Percentiles rank a stretch among this genome's conserved stretches.
Conservation (phyloP, 2,888 invertebrate genomes). For the Pomacea canaliculata region DNA sequence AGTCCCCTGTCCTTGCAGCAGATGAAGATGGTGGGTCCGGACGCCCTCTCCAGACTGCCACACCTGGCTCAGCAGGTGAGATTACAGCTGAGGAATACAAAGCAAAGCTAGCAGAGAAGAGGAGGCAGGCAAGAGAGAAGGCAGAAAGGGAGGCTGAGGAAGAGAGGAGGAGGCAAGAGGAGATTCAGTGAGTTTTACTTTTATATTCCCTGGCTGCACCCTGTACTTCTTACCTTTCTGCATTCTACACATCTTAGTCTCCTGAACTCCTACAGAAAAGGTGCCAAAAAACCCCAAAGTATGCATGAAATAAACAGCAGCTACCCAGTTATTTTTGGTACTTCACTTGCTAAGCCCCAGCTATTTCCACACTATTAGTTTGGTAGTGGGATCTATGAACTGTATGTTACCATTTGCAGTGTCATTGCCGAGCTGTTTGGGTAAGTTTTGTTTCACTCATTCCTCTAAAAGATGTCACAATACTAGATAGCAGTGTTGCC, state of each 20-base stretch:
- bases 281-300: not conserved
- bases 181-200: constrained; percentile 34
- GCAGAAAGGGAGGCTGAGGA: constrained; percentile 90
- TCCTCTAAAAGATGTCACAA: no score
- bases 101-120: constrained; percentile 90
- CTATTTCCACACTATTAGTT: no score
- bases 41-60: constrained; percentile 14
- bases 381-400: no score
- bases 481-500: no score
- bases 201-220: no score
- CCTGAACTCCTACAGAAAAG: not conserved
- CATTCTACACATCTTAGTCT: not conserved
- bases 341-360: no score
- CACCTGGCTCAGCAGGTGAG: constrained; percentile 31
- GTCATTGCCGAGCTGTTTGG: no score
- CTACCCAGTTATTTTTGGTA: no score
- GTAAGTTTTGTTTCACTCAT: no score
- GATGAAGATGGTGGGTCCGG: constrained; percentile 26
- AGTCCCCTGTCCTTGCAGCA: constrained; percentile 30
- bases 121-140: constrained; percentile 89
- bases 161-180: constrained; percentile 77
- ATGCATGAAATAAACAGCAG: not conserved
- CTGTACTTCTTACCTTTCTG: no score
- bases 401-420: no score
- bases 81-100: constrained; percentile 83